These are phyloP conservation scores for Equus quagga DNA, from an alignment of 2,113 vertebrate species.

Conservation along the genomic window DNA sequence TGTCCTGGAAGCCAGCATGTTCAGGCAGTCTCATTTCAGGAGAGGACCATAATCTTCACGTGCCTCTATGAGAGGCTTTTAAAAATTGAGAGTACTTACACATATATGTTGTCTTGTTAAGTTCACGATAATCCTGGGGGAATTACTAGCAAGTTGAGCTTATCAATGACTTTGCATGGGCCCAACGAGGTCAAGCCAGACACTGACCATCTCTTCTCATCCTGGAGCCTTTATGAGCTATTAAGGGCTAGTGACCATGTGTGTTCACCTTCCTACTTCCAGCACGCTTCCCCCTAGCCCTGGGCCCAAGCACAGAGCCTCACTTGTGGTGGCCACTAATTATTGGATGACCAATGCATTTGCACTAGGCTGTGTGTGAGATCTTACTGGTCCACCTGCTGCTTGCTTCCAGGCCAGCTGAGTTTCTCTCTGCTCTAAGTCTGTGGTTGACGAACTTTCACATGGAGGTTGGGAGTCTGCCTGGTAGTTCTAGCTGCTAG, in stretches of 20 bases:
- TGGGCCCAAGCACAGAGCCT: background rate
- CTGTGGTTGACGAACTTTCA: no score
- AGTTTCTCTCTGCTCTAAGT: background rate
- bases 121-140: background rate
- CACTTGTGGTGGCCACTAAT: fast-evolving
- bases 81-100: background rate
- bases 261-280: background rate
- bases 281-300: fast-evolving
- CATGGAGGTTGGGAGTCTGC: background rate
- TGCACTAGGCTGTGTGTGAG: background rate
- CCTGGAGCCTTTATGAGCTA: background rate
- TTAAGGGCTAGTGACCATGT: fast-evolving
- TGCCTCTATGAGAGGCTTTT: background rate
- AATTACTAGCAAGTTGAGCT: background rate
- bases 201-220: background rate
- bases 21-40: background rate
- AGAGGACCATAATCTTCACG: background rate
- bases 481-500: background rate
- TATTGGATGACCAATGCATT: fast-evolving
- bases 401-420: background rate
- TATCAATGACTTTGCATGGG: background rate
- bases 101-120: background rate
- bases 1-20: background rate
- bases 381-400: background rate
- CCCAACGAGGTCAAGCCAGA: no score